These are phyloP conservation scores for Thecocarcelia acutangulata DNA, from an alignment of 2,888 invertebrate genomes.

Conservation along the genomic window DNA sequence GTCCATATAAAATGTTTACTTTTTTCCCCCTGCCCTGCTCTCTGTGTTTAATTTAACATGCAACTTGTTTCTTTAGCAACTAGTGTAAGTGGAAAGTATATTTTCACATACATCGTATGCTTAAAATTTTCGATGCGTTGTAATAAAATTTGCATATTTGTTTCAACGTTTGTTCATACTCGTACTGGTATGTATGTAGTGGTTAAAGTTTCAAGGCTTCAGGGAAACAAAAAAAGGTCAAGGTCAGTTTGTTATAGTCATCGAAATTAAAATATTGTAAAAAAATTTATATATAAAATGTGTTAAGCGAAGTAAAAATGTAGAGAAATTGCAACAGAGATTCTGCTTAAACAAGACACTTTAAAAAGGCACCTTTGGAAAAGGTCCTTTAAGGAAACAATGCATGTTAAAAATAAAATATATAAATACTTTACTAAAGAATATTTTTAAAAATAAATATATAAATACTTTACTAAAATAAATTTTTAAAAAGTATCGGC, in stretches of 20 bases:
- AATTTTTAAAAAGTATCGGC: too few relatives aligned
- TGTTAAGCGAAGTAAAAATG: too few relatives aligned
- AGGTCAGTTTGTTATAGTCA: slow-evolving; percentile 34
- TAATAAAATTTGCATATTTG: slow-evolving; percentile 56
- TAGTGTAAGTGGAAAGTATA: background rate
- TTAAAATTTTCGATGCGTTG: slow-evolving; percentile 22
- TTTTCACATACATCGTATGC: background rate
- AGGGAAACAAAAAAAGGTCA: slow-evolving; percentile 22
- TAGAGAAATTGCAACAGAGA: too few relatives aligned
- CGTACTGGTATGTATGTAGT: slow-evolving; percentile 2
- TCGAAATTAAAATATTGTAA: background rate
- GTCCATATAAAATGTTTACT: slow-evolving; percentile 45
- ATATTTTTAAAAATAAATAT: background rate
- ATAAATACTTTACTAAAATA: too few relatives aligned
- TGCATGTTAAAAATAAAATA: too few relatives aligned
- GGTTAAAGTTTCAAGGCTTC: slow-evolving; percentile 43
- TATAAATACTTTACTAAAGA: too few relatives aligned
- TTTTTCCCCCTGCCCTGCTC: background rate
- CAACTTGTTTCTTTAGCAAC: slow-evolving; percentile 21
- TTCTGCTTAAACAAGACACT: too few relatives aligned
- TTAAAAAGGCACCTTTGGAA: too few relatives aligned
- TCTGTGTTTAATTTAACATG: slow-evolving; percentile 5
- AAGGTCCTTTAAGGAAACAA: too few relatives aligned
- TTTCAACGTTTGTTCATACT: slow-evolving; percentile 15
- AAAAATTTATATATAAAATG: too few relatives aligned